Evolutionary conservation across 2,888 invertebrate genomes (phyloP).

Genomic region (Brenthis daphne): DNA sequence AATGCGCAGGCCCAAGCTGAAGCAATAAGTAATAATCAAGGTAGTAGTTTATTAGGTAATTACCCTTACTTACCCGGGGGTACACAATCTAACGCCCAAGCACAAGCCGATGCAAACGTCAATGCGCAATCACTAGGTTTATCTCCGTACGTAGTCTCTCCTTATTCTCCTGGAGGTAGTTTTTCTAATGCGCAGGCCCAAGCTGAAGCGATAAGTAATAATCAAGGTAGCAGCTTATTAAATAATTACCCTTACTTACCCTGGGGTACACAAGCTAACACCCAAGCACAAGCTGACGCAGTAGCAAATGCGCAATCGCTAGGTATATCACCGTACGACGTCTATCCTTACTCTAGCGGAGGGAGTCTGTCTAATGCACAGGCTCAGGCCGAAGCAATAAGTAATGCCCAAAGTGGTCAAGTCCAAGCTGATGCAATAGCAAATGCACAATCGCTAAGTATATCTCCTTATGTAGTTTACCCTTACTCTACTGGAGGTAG

Average conservation of each 20-base stretch:
- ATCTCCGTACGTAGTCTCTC: conserved; percentile 1
- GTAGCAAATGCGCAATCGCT: conserved; percentile 5
- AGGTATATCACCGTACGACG: conserved; percentile 5
- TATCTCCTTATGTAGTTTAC: not conserved
- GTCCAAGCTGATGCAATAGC: conserved; percentile 2
- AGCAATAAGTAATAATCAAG: conserved; percentile 16
- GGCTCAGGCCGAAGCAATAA: conserved; percentile 23
- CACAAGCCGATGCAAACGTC: conserved; percentile 9
- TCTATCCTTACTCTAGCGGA: conserved; percentile 14
- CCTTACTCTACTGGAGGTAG: not conserved
- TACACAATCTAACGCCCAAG: conserved; percentile 19
- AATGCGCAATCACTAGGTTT: conserved; percentile 2
- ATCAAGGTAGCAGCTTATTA: conserved; percentile 12
- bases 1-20: conserved; percentile 20
- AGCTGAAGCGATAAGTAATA: conserved; percentile 18
- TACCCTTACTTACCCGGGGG: conserved; percentile 8
- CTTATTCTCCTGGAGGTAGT: conserved; percentile 3
- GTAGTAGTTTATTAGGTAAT: conserved; percentile 8
- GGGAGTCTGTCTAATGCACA: conserved; percentile 4
- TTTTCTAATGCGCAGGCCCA: conserved; percentile 11
- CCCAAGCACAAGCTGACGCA: conserved; percentile 18
- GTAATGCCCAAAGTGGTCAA: not conserved
- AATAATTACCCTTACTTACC: conserved; percentile 2
- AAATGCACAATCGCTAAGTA: conserved; percentile 1
- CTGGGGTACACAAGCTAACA: conserved; percentile 13